Conservation (phyloP, 1,140 invertebrate species). For the Camponotus floridanus region DNA sequence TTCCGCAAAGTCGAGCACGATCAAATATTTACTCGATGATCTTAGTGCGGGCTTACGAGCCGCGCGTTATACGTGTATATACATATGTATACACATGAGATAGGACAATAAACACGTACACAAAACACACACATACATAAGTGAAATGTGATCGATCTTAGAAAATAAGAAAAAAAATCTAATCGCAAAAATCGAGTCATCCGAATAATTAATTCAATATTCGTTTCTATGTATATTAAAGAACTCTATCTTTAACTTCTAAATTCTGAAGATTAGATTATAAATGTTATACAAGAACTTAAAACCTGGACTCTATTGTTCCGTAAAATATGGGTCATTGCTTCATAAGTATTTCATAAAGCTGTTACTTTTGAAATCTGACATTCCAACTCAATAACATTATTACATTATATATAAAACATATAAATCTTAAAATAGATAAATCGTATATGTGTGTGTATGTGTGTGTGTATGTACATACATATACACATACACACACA, state of each 20-base stretch:
- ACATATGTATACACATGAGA: conserved; percentile 16
- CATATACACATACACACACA: too few relatives aligned
- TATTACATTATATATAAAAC: neutral
- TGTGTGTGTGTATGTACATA: neutral
- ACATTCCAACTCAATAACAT: neutral
- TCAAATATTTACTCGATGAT: conserved; percentile 63
- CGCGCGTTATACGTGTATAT: conserved; percentile 14
- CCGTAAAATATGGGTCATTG: neutral
- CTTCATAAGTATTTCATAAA: neutral
- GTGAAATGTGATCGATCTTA: neutral
- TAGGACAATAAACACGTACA: conserved; percentile 25
- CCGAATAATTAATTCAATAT: neutral
- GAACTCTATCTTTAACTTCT: neutral
- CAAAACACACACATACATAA: neutral
- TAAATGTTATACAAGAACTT: neutral
- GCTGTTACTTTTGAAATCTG: neutral
- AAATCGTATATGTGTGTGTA: neutral
- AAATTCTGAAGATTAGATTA: neutral
- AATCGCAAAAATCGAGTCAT: neutral
- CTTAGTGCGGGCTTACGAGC: conserved; percentile 47
- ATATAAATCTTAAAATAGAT: conserved; percentile 11
- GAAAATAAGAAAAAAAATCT: conserved; percentile 4
- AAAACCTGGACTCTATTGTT: neutral
- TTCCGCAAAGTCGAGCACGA: conserved; percentile 52
- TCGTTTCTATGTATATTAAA: neutral